phyloP scores from a whole-genome alignment of 2,797 vertebrate species.

The Pygocentrus nattereri region DNA sequence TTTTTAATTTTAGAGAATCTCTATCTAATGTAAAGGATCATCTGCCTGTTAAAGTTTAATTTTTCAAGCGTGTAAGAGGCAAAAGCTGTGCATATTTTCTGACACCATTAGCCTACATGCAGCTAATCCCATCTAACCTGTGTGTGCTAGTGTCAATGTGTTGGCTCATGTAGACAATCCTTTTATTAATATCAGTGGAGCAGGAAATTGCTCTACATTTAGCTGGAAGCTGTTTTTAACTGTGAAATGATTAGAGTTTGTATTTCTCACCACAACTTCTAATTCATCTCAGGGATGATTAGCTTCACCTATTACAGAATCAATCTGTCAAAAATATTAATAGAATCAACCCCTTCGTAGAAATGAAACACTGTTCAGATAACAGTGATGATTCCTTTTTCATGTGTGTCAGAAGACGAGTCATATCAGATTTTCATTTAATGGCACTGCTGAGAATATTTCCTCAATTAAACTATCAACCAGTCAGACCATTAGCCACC shows the following conservation, averaged over 20 bases:
- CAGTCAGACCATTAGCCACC: slow-evolving; percentile 17
- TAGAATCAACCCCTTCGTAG: not conserved
- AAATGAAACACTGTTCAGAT: not conserved
- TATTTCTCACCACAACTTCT: not conserved
- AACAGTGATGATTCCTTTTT: not conserved
- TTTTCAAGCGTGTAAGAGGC: not conserved
- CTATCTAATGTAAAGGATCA: not conserved
- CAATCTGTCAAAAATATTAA: not conserved
- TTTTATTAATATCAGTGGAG: slow-evolving; percentile 42
- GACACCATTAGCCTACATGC: not conserved
- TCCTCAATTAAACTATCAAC: slow-evolving; percentile 29
- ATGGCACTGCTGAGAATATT: slow-evolving; percentile 20
- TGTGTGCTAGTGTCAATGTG: slow-evolving; percentile 19
- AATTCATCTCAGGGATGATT: not conserved
- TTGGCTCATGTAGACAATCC: slow-evolving; percentile 18
- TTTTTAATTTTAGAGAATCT: too few species aligned
- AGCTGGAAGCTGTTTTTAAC: slow-evolving; percentile 38
- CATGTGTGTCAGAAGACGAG: not conserved
- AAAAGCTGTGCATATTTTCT: not conserved
- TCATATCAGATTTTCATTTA: not conserved
- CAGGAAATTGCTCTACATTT: slow-evolving; percentile 34
- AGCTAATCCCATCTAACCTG: not conserved
- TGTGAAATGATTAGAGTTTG: slow-evolving; percentile 22
- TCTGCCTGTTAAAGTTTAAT: too few species aligned
- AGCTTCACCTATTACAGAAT: not conserved